phyloP scores from a whole-genome alignment of 2,113 vertebrate species.

The Halcyon senegalensis region DNA sequence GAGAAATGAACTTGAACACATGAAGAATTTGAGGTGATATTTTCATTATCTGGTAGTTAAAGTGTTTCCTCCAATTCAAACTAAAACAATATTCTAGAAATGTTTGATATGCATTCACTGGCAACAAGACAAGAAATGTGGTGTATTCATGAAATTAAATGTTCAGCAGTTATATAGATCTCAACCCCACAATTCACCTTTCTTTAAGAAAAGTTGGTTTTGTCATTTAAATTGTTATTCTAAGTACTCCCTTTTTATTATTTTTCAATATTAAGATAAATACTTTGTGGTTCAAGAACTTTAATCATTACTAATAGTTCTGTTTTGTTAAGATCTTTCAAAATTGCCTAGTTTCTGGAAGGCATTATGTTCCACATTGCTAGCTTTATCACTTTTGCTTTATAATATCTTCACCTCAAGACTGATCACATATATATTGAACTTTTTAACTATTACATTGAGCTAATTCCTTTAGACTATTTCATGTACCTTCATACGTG shows the following conservation, averaged over 20 bases:
- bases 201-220: neutral
- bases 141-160: neutral
- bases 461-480: neutral
- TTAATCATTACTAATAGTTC: neutral
- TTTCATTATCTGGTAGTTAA: slow-evolving; percentile 28
- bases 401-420: neutral
- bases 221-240: neutral
- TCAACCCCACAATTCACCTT: fast-evolving
- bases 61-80: neutral
- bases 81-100: neutral
- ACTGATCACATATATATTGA: neutral
- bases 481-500: neutral
- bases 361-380: neutral
- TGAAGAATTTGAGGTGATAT: neutral
- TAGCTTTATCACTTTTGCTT: neutral
- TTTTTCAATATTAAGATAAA: neutral
- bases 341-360: neutral
- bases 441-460: neutral
- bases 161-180: neutral
- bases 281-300: neutral
- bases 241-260: neutral
- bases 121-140: neutral
- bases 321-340: neutral
- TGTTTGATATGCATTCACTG: neutral
- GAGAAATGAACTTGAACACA: neutral